Conservation (phyloP, 37 sponge, comb jelly and placozoan species). For the Halichondria panicea region DNA sequence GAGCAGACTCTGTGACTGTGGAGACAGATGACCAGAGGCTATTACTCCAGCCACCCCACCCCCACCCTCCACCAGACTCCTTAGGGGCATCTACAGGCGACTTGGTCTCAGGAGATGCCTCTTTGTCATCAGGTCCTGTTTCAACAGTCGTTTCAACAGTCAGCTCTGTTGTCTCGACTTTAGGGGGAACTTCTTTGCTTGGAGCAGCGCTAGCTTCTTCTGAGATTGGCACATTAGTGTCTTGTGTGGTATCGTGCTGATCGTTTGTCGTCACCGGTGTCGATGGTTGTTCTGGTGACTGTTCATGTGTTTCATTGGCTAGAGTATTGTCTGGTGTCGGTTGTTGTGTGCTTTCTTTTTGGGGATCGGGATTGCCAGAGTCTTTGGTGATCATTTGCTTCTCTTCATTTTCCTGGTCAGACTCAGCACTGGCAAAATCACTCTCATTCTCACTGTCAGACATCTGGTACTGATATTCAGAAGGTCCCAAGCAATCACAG, state of each 20-base stretch:
- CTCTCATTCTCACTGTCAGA: constrained; percentile 37
- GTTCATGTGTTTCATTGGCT: too few relatives aligned
- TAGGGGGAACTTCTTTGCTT: not conserved
- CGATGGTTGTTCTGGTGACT: too few relatives aligned
- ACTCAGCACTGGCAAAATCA: constrained; percentile 76
- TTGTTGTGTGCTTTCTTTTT: too few relatives aligned
- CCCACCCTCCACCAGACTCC: constrained; percentile 31
- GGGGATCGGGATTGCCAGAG: too few relatives aligned
- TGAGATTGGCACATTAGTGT: not conserved
- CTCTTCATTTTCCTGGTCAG: constrained; percentile 59
- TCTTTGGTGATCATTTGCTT: too few relatives aligned
- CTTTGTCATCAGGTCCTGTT: not conserved
- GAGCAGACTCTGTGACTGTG: constrained; percentile 67
- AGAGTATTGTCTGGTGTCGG: too few relatives aligned
- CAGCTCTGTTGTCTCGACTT: not conserved
- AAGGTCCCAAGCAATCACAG: too few relatives aligned
- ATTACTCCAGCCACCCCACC: constrained; percentile 66
- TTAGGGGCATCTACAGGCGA: not conserved
- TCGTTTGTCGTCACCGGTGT: too few relatives aligned
- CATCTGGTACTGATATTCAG: not conserved
- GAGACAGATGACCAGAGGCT: constrained; percentile 64
- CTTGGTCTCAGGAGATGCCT: not conserved
- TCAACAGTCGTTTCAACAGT: not conserved
- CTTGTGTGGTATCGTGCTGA: too few relatives aligned
- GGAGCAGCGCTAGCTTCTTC: not conserved